A percentile compares a stretch with the other conserved stretches of the same genome.
Conservation (phyloP, 2,888 invertebrate genomes). For the Eledona agricola region DNA sequence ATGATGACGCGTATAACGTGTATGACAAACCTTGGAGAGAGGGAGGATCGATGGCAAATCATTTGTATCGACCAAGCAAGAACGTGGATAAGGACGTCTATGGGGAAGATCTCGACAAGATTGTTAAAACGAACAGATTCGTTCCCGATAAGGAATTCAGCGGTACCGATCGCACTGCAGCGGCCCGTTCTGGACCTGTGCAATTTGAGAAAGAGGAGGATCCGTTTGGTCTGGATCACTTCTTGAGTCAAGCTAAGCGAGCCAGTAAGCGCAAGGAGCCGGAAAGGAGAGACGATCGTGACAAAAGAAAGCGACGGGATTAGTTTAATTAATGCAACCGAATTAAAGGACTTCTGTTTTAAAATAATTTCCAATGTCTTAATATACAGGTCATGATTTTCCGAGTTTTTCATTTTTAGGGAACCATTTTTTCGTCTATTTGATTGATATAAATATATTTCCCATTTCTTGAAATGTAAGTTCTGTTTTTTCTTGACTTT, state of each 20-base stretch:
- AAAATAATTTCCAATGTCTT: too few species aligned
- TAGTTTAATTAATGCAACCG: conserved; percentile 48
- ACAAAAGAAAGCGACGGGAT: conserved; percentile 63
- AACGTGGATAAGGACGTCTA: conserved; percentile 91
- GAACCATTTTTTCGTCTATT: too few species aligned
- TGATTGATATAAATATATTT: too few species aligned
- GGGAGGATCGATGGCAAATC: conserved; percentile 82
- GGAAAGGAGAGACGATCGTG: conserved; percentile 60
- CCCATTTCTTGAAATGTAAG: too few species aligned
- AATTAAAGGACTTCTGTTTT: too few species aligned
- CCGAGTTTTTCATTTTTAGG: too few species aligned
- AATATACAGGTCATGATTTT: too few species aligned
- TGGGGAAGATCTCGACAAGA: conserved; percentile 87
- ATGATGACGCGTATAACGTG: conserved; percentile 97
- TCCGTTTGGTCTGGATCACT: conserved; percentile 98
- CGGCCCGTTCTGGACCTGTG: conserved; percentile 88
- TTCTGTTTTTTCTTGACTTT: too few species aligned
- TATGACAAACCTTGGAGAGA: conserved; percentile 99
- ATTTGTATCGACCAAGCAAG: conserved; percentile 88
- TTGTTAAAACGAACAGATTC: conserved; percentile 90
- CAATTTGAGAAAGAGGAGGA: conserved; percentile 93
- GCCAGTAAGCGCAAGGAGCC: conserved; percentile 73
- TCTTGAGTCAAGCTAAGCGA: conserved; percentile 96
- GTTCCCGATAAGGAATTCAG: conserved; percentile 98
- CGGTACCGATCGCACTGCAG: conserved; percentile 80